Percentiles rank a stretch among this genome's conserved stretches.
These are phyloP conservation scores for Setipinna tenuifilis DNA, from an alignment of 2,797 vertebrate genomes.

Conservation along the genomic window DNA sequence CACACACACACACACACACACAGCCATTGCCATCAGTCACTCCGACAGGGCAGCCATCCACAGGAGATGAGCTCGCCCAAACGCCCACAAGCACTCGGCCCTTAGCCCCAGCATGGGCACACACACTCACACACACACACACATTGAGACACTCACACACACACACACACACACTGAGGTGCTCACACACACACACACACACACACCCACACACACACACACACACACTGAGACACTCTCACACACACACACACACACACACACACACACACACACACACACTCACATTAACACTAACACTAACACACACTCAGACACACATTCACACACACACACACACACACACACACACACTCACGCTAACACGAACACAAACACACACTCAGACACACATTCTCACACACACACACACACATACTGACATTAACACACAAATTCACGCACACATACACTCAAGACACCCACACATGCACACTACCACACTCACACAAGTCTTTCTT, in stretches of 20 bases:
- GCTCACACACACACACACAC: no score
- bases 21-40: slow-evolving; percentile 3
- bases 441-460: not conserved
- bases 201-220: no score
- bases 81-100: not conserved
- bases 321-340: no score
- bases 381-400: no score
- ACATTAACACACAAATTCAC: not conserved
- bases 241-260: slow-evolving; percentile 43
- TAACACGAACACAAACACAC: no score
- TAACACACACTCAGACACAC: not conserved
- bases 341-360: not conserved
- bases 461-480: no score
- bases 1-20: not conserved
- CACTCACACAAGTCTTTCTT: no score
- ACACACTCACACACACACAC: no score
- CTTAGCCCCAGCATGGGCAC: not conserved
- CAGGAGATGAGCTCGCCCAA: not conserved
- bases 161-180: no score
- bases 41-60: not conserved
- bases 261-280: slow-evolving; percentile 34
- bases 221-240: not conserved
- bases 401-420: not conserved
- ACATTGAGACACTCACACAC: not conserved
- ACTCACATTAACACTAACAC: not conserved